Percentiles rank a stretch among this genome's conserved stretches.
Conservation (phyloP, 1,140 invertebrate genomes). For the Anthonomus grandis region DNA sequence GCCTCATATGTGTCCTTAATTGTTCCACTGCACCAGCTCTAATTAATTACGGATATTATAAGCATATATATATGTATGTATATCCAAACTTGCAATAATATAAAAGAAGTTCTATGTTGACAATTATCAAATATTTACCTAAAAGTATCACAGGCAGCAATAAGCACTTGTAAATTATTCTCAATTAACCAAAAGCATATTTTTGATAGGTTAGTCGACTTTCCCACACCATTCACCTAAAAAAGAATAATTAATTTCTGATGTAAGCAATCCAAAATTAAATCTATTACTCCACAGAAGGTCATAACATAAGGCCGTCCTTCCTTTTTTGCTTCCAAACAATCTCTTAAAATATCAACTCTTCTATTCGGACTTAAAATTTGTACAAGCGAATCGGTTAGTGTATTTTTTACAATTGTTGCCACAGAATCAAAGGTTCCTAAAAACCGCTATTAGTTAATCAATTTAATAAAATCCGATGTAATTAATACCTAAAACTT, state of each 20-base stretch:
- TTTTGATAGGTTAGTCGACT: constrained; percentile 99
- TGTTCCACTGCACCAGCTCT: constrained; percentile 99
- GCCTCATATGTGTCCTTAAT: constrained; percentile 89
- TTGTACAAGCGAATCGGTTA: constrained; percentile 82
- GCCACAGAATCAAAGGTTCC: constrained; percentile 92
- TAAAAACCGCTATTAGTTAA: constrained; percentile 1
- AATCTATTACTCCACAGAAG: constrained; percentile 86
- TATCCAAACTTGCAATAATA: neutral
- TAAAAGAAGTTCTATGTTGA: neutral
- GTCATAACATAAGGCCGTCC: constrained; percentile 90
- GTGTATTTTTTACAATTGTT: constrained; percentile 74
- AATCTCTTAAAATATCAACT: constrained; percentile 96
- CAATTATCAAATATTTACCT: constrained; percentile 9
- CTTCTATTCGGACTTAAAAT: constrained; percentile 92
- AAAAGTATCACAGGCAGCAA: constrained; percentile 99
- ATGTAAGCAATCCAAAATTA: neutral
- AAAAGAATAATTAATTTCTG: constrained; percentile 14
- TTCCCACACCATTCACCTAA: constrained; percentile 93
- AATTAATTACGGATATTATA: neutral
- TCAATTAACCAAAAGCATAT: constrained; percentile 99
- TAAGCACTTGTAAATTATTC: constrained; percentile 93
- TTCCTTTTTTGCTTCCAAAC: constrained; percentile 80
- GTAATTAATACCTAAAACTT: constrained; percentile 54
- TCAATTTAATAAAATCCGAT: neutral
- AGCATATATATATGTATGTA: neutral